Evolutionary conservation across 2,113 vertebrate species (phyloP), one percentile per base, ranked within the genome.

Genomic region (Promerops cafer): DNA sequence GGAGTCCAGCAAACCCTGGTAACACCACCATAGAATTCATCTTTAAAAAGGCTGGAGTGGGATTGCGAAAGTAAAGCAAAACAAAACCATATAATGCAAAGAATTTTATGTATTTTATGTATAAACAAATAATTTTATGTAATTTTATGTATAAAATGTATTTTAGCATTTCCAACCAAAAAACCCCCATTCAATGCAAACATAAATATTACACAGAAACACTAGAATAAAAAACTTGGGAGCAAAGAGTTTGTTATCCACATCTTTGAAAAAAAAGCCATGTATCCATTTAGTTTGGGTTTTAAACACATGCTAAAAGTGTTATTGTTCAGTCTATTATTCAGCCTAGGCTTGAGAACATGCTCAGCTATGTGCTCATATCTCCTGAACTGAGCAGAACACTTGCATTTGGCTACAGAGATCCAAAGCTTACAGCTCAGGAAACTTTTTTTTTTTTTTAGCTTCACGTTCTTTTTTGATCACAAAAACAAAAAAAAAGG

Each of bases 331-430:
- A 90, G 26, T 75, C 19, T 30, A 10, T 23, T 23, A 35, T 47
- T 75, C 37, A 71, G 37, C 40, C 26, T 57, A 80, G 76, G 19
- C n/a, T 72, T 90, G 74, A 79, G 89, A 71, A 75, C 28, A 45
- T 0, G 3, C 17, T 82, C 24, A 68, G 4, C 42, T 69, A 26
- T 0, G 1, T 4, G 3, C 16, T 65, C 14, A 6, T 7, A 15
- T 31, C 44, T 53, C 66, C 70, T 57, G 39, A 81, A 53, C 28
- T 12, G 40, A 82, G 27, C 14, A 74, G 28, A 70, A 54, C 23
- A 45, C 17, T 65, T 56, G 8, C 24, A 66, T 70, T 63, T 89
- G 44, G 21, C 84, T 82, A 63, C 30, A 75, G 52, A 81, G 11
- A 80, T 53, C 20, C 45, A 53, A 61, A 59, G 7, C 28, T 53